Base-by-base conservation (phyloP, 1,140 invertebrate species). In the Planococcus citri region DNA sequence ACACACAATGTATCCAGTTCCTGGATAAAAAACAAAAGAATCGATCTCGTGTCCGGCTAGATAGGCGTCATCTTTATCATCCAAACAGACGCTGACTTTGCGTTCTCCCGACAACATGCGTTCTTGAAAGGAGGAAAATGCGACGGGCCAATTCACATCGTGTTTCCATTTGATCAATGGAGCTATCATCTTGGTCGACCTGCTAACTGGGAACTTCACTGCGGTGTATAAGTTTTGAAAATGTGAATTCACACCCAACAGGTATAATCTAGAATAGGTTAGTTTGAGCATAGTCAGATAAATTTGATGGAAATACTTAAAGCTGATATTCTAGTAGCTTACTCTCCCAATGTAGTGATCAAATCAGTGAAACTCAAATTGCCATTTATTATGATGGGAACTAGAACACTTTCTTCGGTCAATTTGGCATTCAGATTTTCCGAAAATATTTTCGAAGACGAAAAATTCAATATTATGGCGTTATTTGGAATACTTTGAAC, bases 21-120 rank as follows among this genome's bases (percentile, higher is more conserved):
- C 95, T 17, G 96, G 95, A 80, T 93, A 98, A 1, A 98, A 79
- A 33, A 96, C 82, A 75, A 95, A 84, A n/a, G 94, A 95, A 80
- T 98, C 95, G 75, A 98, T 96, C 21, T 84, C 84, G 77, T 98
- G 95, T 20, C 94, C 95, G 27, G 84, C 78, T 57, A 92, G 80
- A 79, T 87, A 95, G 33, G 86, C 79, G 77, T 96, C 88, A 4
- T 86, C 84, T 70, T 86, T 83, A 72, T 88, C 87, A 22, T 83
- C 85, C 3, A 95, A 78, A 79, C 93, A 87, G 64, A 92, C 79
- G 75, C 92, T 88, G 25, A 93, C 80, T 10, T 90, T 78, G 70
- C 68, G n/a, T 51, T 71, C 71, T 14, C 71, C 68, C 0, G 71
- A 71, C 72, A 4, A 67, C 37, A 14, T 6, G 0, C 8, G 21